phyloP scores from a whole-genome alignment of 2,113 vertebrate genomes.

The Andinoacara biseriatus region DNA sequence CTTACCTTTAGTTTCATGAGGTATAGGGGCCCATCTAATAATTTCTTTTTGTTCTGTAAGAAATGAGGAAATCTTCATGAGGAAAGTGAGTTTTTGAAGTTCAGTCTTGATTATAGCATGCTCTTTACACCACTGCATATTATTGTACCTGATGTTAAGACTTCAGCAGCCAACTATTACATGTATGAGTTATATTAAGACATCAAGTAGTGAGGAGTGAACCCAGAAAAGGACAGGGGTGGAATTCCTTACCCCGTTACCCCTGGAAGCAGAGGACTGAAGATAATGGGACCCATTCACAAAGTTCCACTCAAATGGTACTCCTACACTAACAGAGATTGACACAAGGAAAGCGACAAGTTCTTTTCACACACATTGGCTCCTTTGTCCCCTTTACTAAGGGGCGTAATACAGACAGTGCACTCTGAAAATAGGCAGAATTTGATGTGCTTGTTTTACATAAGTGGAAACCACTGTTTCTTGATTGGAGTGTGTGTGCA shows the following conservation, averaged over 20 bases:
- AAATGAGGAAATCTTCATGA: slow-evolving; percentile 23
- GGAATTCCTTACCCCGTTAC: slow-evolving; percentile 68
- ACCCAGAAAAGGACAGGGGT: slow-evolving; percentile 32
- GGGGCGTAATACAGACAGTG: slow-evolving; percentile 58
- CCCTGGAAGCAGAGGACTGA: slow-evolving; percentile 64
- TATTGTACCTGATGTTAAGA: neutral
- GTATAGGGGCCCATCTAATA: neutral
- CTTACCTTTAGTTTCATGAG: too few relatives aligned
- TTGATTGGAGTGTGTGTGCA: slow-evolving; percentile 62
- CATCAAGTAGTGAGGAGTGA: neutral
- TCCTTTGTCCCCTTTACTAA: slow-evolving; percentile 62
- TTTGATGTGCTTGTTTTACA: slow-evolving; percentile 66
- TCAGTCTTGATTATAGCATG: slow-evolving; percentile 1
- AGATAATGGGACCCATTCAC: slow-evolving; percentile 78
- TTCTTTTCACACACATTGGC: slow-evolving; percentile 69
- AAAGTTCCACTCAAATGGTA: slow-evolving; percentile 63
- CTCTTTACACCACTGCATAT: neutral
- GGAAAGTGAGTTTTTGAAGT: slow-evolving; percentile 3
- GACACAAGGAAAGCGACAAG: slow-evolving; percentile 73
- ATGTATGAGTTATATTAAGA: neutral
- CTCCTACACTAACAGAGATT: slow-evolving; percentile 74
- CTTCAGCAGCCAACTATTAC: slow-evolving; percentile 9
- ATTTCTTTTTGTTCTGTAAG: neutral
- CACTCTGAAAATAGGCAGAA: slow-evolving; percentile 56
- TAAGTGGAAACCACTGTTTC: slow-evolving; percentile 46